Percentiles rank a stretch among this genome's conserved stretches.
phyloP scores from a whole-genome alignment of 2,113 vertebrate genomes.

The Rhipidura dahli region DNA sequence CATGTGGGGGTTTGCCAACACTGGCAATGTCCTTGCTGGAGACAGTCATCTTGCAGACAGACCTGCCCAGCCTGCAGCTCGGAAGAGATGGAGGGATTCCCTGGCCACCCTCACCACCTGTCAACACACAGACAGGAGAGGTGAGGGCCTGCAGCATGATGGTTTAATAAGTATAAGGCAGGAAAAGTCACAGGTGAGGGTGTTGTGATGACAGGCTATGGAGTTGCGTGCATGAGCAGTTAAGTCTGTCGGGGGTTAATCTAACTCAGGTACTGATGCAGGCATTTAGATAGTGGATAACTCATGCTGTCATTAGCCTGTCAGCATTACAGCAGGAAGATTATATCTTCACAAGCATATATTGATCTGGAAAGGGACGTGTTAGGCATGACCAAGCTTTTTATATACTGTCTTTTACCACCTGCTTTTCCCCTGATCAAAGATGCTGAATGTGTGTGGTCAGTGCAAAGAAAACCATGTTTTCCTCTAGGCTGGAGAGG shows the following conservation, averaged over 20 bases:
- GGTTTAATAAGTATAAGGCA: not conserved
- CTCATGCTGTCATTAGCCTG: conserved; percentile 57
- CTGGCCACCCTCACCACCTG: not conserved
- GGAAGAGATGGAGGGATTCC: not conserved
- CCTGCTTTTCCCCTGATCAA: conserved; percentile 44
- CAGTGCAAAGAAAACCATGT: not conserved
- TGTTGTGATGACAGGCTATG: conserved; percentile 12
- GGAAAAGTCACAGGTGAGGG: not conserved
- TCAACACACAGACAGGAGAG: not conserved
- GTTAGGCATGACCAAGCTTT: conserved; percentile 48
- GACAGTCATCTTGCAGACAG: not conserved
- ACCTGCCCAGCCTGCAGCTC: not conserved
- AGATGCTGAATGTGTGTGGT: conserved; percentile 1
- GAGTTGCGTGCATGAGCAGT: not conserved
- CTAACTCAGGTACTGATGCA: conserved; percentile 19
- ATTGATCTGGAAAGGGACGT: conserved; percentile 50
- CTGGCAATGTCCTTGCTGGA: not conserved
- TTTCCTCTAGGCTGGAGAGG: not conserved
- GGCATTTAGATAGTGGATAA: conserved; percentile 47
- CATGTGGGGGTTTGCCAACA: rapidly evolving
- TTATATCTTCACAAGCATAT: conserved; percentile 54
- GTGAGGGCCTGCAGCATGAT: rapidly evolving
- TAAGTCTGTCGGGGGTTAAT: not conserved
- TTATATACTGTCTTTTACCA: conserved; percentile 39
- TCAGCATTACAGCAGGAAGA: conserved; percentile 54